Base-by-base conservation (phyloP, 1,140 invertebrate species). In the Sarcophaga bullata region DNA sequence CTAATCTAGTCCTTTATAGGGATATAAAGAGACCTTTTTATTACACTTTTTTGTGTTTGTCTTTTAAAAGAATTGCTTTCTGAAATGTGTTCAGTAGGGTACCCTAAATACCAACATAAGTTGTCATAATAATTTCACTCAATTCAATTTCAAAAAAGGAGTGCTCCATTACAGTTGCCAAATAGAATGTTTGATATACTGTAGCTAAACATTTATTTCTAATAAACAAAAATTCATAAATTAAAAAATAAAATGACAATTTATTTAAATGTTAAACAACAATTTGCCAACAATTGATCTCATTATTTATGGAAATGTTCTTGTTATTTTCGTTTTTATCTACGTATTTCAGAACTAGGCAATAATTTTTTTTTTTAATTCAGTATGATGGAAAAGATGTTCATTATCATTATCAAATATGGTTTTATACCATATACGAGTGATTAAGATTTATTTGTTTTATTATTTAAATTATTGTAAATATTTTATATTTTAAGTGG, bases 271-370 rank as follows among this genome's bases (percentile, higher is more conserved):
- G 62, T 68, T 68, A 68, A 68, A 58, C 19, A 19, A 68, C 62
- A 68, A 68, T 68, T 68, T 68, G 62, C 62, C 62, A 68, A 68
- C 62, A 68, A 68, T 68, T 68, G 62, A 68, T 68, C 62, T 68
- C 62, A 68, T 68, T 68, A 68, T 68, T 68, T 68, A 68, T 68
- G 62, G 62, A 11, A 68, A 68, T 68, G 17, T 62, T 68, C 25
- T 68, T 68, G 62, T 68, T 68, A 25, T 68, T 37, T 8, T 68
- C 19, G 62, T 68, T 68, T 68, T 68, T 8, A 25, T 68, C 8
- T 68, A 19, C 25, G 4, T 37, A 2, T 37, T 37, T 37, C 25
- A 37, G 25, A 37, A 17, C n/a, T 68, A 19, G 19, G 8, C 62
- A 68, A 68, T 37, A 37, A 19, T 68, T 68, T 68, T n/a, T 15